Conservation (phyloP, 2,113 vertebrate species). For the Microtus pennsylvanicus region DNA sequence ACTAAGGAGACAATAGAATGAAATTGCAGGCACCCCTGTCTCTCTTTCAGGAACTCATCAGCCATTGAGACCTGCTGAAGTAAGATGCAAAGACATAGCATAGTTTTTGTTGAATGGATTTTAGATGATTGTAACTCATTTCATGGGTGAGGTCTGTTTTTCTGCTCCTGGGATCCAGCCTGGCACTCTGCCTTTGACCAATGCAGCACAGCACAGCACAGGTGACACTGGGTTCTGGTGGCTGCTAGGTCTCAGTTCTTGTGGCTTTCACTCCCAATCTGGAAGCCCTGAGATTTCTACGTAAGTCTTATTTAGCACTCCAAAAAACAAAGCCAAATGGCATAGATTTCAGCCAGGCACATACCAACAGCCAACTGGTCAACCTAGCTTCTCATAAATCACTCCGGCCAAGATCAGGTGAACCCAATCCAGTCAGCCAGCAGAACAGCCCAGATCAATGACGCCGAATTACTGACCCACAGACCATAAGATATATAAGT, state of each 20-base stretch:
- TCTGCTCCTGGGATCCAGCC: not conserved
- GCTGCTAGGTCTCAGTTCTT: not conserved
- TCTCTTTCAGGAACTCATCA: constrained; percentile 26
- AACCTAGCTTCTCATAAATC: not conserved
- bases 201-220: rapidly evolving
- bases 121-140: not conserved
- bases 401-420: not conserved
- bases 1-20: not conserved
- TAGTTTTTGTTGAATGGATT: not conserved
- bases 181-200: not conserved
- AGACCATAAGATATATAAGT: constrained; percentile 9
- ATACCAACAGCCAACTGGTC: not conserved
- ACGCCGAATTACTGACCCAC: not conserved
- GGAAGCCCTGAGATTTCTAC: not conserved
- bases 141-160: not conserved
- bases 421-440: not conserved
- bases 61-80: not conserved
- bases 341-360: not conserved
- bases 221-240: not conserved
- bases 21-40: constrained; percentile 25
- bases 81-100: not conserved
- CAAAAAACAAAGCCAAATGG: rapidly evolving
- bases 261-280: not conserved
- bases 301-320: not conserved
- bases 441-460: not conserved